Percentiles rank a stretch among this genome's conserved stretches.
Conservation (phyloP, 53 echinoderm and acorn worm genomes). For the Mesocentrotus franciscanus region DNA sequence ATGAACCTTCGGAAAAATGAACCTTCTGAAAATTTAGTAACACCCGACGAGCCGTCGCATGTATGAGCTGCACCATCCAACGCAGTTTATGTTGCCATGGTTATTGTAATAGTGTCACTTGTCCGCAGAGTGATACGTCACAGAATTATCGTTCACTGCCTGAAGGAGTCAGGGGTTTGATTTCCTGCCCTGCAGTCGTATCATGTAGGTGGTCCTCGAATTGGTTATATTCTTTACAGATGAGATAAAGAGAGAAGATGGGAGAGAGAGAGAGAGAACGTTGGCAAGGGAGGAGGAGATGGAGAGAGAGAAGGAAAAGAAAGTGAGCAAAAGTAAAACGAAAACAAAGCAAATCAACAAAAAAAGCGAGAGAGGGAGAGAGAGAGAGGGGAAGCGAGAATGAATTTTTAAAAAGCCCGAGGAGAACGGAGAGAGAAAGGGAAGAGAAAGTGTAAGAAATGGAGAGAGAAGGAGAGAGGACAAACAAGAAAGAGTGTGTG, state of each 20-base stretch:
- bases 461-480: background rate
- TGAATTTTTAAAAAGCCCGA: background rate
- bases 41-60: background rate
- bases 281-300: background rate
- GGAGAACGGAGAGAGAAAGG: background rate
- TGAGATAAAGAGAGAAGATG: background rate
- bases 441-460: background rate
- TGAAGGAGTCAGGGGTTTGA: slow-evolving; percentile 22
- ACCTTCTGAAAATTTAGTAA: too few relatives aligned
- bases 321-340: background rate
- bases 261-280: background rate
- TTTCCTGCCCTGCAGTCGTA: slow-evolving; percentile 18
- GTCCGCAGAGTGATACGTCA: slow-evolving; percentile 34
- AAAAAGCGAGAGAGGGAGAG: background rate
- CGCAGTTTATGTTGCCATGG: slow-evolving; percentile 18
- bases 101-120: slow-evolving; percentile 34
- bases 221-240: background rate
- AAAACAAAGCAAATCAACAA: background rate
- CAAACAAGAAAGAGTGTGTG: background rate
- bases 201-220: slow-evolving; percentile 39
- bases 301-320: background rate
- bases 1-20: too few relatives aligned
- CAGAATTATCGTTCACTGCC: slow-evolving; percentile 26
- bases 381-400: too few relatives aligned
- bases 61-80: background rate